These are phyloP conservation scores for Tetanocera ferruginea DNA, from an alignment of 2,888 invertebrate genomes.

Conservation along the genomic window DNA sequence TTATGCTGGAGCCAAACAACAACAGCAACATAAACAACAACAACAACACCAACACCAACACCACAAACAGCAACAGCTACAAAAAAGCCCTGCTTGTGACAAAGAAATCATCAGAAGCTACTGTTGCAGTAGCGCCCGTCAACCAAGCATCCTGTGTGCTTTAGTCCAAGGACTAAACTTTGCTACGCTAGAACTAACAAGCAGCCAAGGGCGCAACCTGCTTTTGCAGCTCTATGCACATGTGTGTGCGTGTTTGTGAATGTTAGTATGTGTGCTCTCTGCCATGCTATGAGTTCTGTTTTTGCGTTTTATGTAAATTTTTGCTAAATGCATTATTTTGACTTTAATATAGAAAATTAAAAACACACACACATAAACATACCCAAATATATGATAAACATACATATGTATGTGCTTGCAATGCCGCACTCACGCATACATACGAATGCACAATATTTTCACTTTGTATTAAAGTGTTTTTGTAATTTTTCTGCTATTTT, in stretches of 20 bases:
- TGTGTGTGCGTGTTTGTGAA: neutral
- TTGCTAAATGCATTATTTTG: conserved; percentile 19
- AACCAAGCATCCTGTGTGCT: neutral
- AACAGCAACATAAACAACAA: conserved; percentile 42
- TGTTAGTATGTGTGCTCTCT: neutral
- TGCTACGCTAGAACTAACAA: neutral
- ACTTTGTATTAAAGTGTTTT: conserved; percentile 5
- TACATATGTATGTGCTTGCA: neutral
- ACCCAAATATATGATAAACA: neutral
- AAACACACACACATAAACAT: conserved; percentile 2
- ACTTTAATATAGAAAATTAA: conserved; percentile 25
- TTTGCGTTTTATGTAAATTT: conserved; percentile 7
- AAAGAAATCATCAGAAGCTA: conserved; percentile 16
- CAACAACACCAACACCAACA: conserved; percentile 14
- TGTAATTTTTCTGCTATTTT: neutral
- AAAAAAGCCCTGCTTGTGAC: neutral
- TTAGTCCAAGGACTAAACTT: neutral
- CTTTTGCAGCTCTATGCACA: neutral
- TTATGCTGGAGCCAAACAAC: conserved; percentile 59
- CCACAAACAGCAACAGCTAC: neutral
- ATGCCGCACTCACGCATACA: neutral
- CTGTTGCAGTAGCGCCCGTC: too few species aligned
- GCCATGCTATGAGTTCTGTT: neutral
- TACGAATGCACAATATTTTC: neutral
- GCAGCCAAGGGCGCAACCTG: neutral